These are phyloP conservation scores for Chrysolina oricalcia DNA, from an alignment of 2,888 invertebrate genomes.

Conservation along the genomic window DNA sequence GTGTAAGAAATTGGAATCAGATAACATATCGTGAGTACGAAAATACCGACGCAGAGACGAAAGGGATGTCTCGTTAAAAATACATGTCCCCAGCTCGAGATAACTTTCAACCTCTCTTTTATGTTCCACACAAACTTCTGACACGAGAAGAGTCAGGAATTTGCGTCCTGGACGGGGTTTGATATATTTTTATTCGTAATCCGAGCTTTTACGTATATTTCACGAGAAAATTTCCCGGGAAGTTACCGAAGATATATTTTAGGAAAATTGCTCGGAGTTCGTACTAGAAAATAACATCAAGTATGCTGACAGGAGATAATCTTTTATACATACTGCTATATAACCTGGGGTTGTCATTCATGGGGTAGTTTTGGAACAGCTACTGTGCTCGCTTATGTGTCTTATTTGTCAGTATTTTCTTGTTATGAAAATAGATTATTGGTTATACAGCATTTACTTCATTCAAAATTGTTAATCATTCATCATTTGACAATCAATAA, in stretches of 20 bases:
- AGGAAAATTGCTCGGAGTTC: background rate
- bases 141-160: conserved; percentile 29
- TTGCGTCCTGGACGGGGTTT: conserved; percentile 2
- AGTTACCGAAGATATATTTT: background rate
- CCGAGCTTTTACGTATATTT: background rate
- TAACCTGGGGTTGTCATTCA: background rate
- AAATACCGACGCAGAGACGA: conserved; percentile 5
- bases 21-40: background rate
- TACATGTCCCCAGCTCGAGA: conserved; percentile 52
- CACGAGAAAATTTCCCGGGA: background rate
- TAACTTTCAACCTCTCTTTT: conserved; percentile 53
- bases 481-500: too few species aligned
- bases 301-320: background rate
- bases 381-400: too few species aligned
- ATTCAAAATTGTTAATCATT: too few species aligned
- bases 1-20: conserved; percentile 1
- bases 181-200: background rate
- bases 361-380: background rate
- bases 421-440: too few species aligned
- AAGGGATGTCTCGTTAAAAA: conserved; percentile 52
- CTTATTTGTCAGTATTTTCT: too few species aligned
- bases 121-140: conserved; percentile 44
- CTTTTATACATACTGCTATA: background rate
- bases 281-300: background rate
- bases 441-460: too few species aligned